Evolutionary conservation across 2,113 vertebrate genomes (phyloP), one percentile per base, ranked within the genome.

Genomic region (Ranitomeya variabilis): DNA sequence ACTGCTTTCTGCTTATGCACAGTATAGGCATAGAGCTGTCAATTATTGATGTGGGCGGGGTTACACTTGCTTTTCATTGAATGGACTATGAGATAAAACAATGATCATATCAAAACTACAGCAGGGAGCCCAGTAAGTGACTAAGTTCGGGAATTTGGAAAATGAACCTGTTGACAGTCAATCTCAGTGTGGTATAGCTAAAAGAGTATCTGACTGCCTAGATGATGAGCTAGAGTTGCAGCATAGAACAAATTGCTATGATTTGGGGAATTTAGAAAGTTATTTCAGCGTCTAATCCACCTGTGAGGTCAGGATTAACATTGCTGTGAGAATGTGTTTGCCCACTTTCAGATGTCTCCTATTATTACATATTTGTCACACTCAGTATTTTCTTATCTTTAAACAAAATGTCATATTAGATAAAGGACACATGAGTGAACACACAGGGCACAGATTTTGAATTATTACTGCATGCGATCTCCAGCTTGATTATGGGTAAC

Each of bases 241-340:
- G 15, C 71, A 74, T 51, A 19, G 37, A 76, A 45, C 51, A 31
- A 76, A 76, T 76, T 51, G 73, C 19, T 51, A 16, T 76, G 37
- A 76, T 19, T 76, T 51, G 8, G 16, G 2, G 16, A 76, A 76
- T 51, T 73, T 26, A 16, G 31, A 73, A 31, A 71, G 67, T 73
- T 73, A 37, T 31, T 23, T 31, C 69, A 73, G 15, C 16, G 69
- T 16, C 69, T 73, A 71, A 71, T 73, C 69, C 31, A 73, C 69
- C 69, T 73, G 69, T 73, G 73, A 76, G 73, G 73, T 76, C 73
- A 23, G 69, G 15, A 73, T 37, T 73, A 37, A 73, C 19, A 73
- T 31, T 51, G 67, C 67, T 71, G 67, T 26, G 23, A 51, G 51
- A 74, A 74, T 19, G 37, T 76, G 9, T 76, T 76, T 76, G 73